These are phyloP conservation scores for Ictalurus furcatus DNA, from an alignment of 2,113 vertebrate genomes.

Conservation along the genomic window DNA sequence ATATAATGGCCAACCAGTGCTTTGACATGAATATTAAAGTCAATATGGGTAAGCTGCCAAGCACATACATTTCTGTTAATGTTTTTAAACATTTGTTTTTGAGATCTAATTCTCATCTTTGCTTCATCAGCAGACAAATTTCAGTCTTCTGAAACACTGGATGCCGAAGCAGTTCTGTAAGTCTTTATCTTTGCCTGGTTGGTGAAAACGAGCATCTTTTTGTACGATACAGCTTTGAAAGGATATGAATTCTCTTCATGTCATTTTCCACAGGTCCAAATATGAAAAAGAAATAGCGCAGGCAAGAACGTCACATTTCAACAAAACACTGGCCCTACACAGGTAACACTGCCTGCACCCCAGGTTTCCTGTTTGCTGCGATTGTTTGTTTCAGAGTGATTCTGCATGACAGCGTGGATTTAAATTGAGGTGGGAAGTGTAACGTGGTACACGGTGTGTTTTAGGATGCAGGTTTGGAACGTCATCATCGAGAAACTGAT, in stretches of 20 bases:
- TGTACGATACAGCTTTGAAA: neutral
- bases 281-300: slow-evolving; percentile 67
- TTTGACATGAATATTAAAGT: slow-evolving; percentile 75
- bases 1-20: slow-evolving; percentile 75
- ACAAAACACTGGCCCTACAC: slow-evolving; percentile 70
- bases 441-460: slow-evolving; percentile 36
- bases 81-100: neutral
- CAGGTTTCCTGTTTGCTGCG: neutral
- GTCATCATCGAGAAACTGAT: slow-evolving; percentile 68
- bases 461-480: slow-evolving; percentile 77
- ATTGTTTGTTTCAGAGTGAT: no score
- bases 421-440: neutral
- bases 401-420: neutral
- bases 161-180: slow-evolving; percentile 68
- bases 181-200: slow-evolving; percentile 43
- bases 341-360: slow-evolving; percentile 61
- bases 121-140: slow-evolving; percentile 57
- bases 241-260: neutral
- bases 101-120: slow-evolving; percentile 9
- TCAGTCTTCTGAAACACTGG: slow-evolving; percentile 57
- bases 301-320: slow-evolving; percentile 66
- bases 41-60: slow-evolving; percentile 60
- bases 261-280: slow-evolving; percentile 61
- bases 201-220: neutral
- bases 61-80: neutral